These are phyloP conservation scores for Zaprionus nigranus DNA, from an alignment of 1,140 invertebrate species.

Conservation along the genomic window DNA sequence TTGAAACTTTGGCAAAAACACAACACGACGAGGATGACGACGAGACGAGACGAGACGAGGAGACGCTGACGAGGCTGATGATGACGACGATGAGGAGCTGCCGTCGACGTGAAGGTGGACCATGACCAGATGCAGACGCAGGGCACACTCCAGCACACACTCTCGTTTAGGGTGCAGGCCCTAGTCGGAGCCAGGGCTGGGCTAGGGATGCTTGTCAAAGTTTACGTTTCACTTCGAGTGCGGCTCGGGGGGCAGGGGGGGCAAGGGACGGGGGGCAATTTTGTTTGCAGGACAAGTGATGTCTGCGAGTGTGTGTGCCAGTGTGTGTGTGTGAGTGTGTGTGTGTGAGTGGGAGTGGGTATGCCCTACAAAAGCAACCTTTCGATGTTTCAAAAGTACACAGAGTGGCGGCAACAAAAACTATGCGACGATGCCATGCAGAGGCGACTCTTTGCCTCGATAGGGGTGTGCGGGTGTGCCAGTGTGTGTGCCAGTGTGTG, in stretches of 20 bases:
- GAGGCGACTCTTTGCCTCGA: background rate
- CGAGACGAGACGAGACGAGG: conserved; percentile 24
- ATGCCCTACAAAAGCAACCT: conserved; percentile 71
- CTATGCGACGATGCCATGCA: conserved; percentile 28
- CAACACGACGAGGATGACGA: conserved; percentile 34
- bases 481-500: background rate
- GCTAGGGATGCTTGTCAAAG: conserved; percentile 69
- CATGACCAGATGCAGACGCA: conserved; percentile 2
- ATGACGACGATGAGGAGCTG: background rate
- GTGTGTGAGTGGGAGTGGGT: conserved; percentile 24
- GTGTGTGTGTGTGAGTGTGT: conserved; percentile 5
- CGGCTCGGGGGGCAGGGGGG: conserved; percentile 28
- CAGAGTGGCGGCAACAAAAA: conserved; percentile 60
- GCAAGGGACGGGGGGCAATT: conserved; percentile 36
- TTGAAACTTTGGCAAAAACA: conserved; percentile 62
- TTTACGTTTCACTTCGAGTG: conserved; percentile 79
- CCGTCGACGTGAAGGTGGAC: conserved; percentile 35
- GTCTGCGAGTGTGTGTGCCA: conserved; percentile 20
- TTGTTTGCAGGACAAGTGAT: conserved; percentile 54
- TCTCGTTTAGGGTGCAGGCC: conserved; percentile 7
- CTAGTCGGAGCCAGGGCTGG: conserved; percentile 6
- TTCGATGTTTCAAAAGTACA: conserved; percentile 71
- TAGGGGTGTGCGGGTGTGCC: background rate
- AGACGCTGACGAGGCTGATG: background rate
- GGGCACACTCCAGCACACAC: background rate